Percentiles rank a stretch among this genome's conserved stretches.
Conservation (phyloP, 2,113 vertebrate species). For the Oceanodroma tethys region DNA sequence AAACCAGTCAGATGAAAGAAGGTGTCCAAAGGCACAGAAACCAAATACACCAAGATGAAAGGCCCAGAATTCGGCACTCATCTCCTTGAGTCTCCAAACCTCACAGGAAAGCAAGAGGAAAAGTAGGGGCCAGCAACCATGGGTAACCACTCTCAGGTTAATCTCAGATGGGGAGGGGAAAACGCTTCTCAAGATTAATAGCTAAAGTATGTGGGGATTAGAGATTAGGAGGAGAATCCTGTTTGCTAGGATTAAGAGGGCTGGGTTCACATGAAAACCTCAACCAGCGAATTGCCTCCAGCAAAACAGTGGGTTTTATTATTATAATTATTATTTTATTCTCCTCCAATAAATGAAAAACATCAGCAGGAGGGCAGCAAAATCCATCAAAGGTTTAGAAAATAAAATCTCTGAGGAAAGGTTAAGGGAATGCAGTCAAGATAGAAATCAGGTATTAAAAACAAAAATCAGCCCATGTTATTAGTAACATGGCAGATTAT, state of each 20-base stretch:
- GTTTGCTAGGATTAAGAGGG: conserved; percentile 59
- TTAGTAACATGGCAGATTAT: conserved; percentile 50
- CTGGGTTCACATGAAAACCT: conserved; percentile 59
- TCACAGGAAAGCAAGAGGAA: neutral
- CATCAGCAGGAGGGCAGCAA: conserved; percentile 50
- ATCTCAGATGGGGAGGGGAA: conserved; percentile 44
- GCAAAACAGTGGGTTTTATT: conserved; percentile 26
- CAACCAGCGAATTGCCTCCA: conserved; percentile 39
- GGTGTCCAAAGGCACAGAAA: neutral
- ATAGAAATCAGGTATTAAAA: conserved; percentile 61
- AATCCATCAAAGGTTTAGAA: conserved; percentile 62
- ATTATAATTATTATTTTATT: conserved; percentile 58
- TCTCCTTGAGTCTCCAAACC: neutral
- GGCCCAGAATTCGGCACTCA: neutral
- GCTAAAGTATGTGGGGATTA: conserved; percentile 56
- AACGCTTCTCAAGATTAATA: conserved; percentile 62
- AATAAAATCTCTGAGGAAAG: conserved; percentile 44
- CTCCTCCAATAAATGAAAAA: conserved; percentile 39
- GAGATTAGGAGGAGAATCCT: conserved; percentile 61
- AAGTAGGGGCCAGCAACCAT: conserved; percentile 6
- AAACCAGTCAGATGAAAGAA: neutral
- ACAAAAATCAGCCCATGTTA: conserved; percentile 24
- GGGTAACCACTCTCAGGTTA: conserved; percentile 34
- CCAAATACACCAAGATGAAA: neutral
- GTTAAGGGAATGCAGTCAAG: conserved; percentile 57